Evolutionary conservation across 2,797 vertebrate species (phyloP).

Genomic region (Eulemur albifrons): DNA sequence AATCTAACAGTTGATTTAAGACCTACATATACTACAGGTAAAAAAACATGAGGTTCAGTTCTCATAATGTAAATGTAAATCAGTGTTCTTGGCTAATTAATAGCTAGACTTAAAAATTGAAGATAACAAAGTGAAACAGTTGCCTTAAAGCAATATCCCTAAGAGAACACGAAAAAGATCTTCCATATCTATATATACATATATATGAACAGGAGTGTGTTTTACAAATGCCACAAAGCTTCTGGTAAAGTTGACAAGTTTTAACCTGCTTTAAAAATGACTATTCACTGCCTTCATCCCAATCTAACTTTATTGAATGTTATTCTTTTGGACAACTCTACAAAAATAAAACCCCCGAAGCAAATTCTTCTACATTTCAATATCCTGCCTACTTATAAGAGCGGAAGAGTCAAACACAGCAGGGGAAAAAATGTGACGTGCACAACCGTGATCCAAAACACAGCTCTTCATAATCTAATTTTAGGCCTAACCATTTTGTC

Average conservation of each 20-base stretch:
- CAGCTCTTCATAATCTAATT: constrained; percentile 60
- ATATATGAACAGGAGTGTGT: not conserved
- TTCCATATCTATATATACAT: not conserved
- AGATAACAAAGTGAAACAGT: not conserved
- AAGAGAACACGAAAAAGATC: not conserved
- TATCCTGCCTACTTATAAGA: constrained; percentile 76
- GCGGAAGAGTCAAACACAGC: constrained; percentile 73
- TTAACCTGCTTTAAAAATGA: constrained; percentile 73
- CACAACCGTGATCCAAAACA: constrained; percentile 75
- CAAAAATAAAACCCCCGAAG: constrained; percentile 55
- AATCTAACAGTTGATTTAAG: constrained; percentile 41
- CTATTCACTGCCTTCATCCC: constrained; percentile 47
- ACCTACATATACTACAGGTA: not conserved
- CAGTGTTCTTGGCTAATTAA: constrained; percentile 19
- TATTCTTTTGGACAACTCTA: constrained; percentile 55
- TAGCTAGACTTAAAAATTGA: constrained; percentile 6
- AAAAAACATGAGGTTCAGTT: constrained; percentile 35
- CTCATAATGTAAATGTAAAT: constrained; percentile 3
- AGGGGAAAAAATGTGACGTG: constrained; percentile 71
- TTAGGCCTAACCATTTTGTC: constrained; percentile 64
- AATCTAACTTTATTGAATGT: constrained; percentile 52
- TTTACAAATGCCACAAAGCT: constrained; percentile 50
- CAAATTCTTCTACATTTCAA: constrained; percentile 74
- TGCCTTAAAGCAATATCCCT: constrained; percentile 12
- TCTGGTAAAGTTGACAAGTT: constrained; percentile 62